Evolutionary conservation across 2,888 invertebrate genomes (phyloP), one percentile per base, ranked within the genome.

Genomic region (Eubasilissa splendida): DNA sequence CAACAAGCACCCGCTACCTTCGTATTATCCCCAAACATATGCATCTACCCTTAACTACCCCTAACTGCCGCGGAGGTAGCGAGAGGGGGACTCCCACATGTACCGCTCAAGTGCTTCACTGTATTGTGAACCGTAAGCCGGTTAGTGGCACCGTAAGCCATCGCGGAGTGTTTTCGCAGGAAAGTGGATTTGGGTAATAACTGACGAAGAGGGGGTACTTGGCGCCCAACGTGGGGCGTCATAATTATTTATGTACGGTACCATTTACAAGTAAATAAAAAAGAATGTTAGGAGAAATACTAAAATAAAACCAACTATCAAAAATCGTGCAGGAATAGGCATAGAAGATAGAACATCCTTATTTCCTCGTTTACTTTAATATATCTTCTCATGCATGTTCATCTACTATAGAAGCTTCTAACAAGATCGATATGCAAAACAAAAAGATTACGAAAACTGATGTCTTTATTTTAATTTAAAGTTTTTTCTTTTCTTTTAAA

Each of bases 211-310:
- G 54, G 22, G 22, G 9, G 4, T 14, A 59, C 12, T n/a, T 59
- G 59, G 59, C 59, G 59, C 59, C 59, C 59, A 59, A 59, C 59
- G 59, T 59, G 59, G 59, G 59, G 59, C 59, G 14, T 7, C 14
- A 22, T 22, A 22, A 22, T 22, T 22, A 22, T 59, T 59, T 59
- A 59, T 11, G 59, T n/a, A 59, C 5, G 56, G 12, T 56, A 11
- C 12, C 12, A 11, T 56, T 56, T 56, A 56, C 56, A 56, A 56
- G 10, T 56, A 11, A 56, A 56, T 11, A 11, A 56, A 12, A 56
- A 56, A 11, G 56, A 56, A 56, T 56, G 56, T 12, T 11, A 9
- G 56, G 56, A 56, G 2, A 56, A 11, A 54, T 11, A 54, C 54
- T 22, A 22, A 22, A 22, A 22, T 22, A 22, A 22, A 22, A 22